Percentiles rank a stretch among this genome's conserved stretches.
Evolutionary conservation across 2,797 vertebrate genomes (phyloP).

Genomic region (Falco biarmicus): DNA sequence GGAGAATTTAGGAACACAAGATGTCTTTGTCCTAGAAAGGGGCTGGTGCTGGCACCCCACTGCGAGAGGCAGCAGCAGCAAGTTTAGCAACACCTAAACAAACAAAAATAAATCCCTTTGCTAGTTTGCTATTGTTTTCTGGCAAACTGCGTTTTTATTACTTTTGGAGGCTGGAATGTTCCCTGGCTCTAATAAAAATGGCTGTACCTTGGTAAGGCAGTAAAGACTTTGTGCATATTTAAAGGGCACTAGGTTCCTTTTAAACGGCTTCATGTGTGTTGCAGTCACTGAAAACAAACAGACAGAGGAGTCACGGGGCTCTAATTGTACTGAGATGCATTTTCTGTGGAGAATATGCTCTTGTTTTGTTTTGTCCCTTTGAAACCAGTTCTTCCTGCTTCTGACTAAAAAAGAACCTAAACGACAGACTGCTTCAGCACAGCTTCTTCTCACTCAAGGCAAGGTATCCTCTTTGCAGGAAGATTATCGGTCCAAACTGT

Average conservation of each 20-base stretch:
- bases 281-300: not conserved
- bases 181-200: slow-evolving; percentile 12
- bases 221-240: not conserved
- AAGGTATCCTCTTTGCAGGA: not conserved
- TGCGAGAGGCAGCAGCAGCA: not conserved
- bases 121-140: not conserved
- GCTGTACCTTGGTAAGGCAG: not conserved
- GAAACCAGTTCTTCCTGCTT: not conserved
- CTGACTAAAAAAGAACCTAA: not conserved
- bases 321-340: not conserved
- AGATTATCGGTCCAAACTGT: not conserved
- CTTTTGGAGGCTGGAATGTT: slow-evolving; percentile 26
- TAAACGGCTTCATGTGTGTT: not conserved
- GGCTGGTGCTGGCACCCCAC: not conserved
- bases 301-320: not conserved
- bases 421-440: not conserved
- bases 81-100: not conserved
- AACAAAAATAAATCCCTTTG: not conserved
- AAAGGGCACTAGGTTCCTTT: not conserved
- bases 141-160: not conserved
- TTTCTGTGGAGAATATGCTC: not conserved
- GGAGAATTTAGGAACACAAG: not conserved
- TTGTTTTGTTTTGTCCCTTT: not conserved
- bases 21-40: not conserved
- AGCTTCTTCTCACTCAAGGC: not conserved